phyloP scores from a whole-genome alignment of 2,113 vertebrate species.

The Serilophus lunatus region DNA sequence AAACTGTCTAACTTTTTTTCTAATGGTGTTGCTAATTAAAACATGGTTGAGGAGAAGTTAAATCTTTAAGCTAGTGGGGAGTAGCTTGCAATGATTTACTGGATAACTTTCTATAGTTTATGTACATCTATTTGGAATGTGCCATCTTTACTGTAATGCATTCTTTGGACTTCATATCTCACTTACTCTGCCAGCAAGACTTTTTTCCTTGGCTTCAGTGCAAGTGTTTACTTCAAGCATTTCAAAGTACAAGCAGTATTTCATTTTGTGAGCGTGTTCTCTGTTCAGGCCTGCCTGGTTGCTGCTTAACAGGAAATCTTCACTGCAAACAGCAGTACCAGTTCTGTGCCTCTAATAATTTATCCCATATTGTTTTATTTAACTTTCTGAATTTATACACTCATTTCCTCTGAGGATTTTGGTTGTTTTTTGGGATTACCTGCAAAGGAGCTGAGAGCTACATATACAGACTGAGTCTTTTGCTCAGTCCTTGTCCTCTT shows the following conservation, averaged over 20 bases:
- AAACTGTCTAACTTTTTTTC: not conserved
- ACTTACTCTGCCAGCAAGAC: not conserved
- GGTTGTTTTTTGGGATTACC: not conserved
- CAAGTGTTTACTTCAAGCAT: constrained; percentile 4
- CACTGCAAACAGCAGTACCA: not conserved
- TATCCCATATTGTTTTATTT: not conserved
- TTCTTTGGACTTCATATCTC: not conserved
- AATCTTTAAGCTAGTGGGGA: not conserved
- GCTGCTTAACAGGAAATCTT: not conserved
- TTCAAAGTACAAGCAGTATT: not conserved
- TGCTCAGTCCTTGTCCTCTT: not conserved
- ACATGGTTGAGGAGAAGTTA: not conserved
- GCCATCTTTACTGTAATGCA: not conserved
- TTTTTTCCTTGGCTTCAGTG: not conserved
- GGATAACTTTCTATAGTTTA: not conserved
- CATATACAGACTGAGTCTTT: not conserved
- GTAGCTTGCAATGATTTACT: not conserved
- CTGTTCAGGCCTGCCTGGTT: not conserved
- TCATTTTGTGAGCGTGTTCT: not conserved
- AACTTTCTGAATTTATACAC: not conserved
- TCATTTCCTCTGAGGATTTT: not conserved
- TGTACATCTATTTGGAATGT: not conserved
- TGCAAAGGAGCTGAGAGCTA: not conserved
- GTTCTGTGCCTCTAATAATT: not conserved
- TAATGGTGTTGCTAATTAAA: not conserved